Evolutionary conservation across 2,797 vertebrate genomes (phyloP).

Genomic region (Xiphophorus birchmanni): DNA sequence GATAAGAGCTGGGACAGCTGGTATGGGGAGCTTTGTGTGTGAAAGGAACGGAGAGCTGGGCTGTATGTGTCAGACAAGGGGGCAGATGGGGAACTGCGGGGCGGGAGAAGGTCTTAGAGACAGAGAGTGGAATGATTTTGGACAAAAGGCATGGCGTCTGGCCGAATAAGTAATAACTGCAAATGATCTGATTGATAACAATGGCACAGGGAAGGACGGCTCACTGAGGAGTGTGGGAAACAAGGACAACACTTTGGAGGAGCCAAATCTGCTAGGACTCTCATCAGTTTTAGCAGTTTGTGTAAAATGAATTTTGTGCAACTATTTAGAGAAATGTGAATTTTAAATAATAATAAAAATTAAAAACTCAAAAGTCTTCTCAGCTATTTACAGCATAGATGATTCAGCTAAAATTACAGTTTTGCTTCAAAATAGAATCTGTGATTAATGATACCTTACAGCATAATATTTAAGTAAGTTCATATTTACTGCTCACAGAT

Average conservation of each 20-base stretch:
- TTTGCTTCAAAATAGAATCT: slow-evolving; percentile 26
- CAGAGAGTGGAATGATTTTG: slow-evolving; percentile 71
- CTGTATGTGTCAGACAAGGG: slow-evolving; percentile 55
- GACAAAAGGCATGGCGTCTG: slow-evolving; percentile 78
- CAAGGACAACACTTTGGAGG: slow-evolving; percentile 47
- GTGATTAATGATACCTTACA: slow-evolving; percentile 30
- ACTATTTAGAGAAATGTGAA: slow-evolving; percentile 19
- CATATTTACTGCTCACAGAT: slow-evolving; percentile 55
- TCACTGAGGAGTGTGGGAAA: slow-evolving; percentile 67
- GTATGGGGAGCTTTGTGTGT: slow-evolving; percentile 56
- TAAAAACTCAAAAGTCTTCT: slow-evolving; percentile 10
- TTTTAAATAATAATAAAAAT: slow-evolving; percentile 7
- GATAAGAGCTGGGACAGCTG: slow-evolving; percentile 77
- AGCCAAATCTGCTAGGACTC: slow-evolving; percentile 70
- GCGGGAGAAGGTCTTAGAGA: slow-evolving; percentile 70
- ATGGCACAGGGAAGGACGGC: slow-evolving; percentile 75
- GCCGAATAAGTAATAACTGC: slow-evolving; percentile 77
- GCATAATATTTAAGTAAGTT: slow-evolving; percentile 40
- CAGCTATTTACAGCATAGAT: not conserved
- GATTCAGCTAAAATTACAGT: not conserved
- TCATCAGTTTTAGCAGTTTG: slow-evolving; percentile 62
- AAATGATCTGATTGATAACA: slow-evolving; percentile 79
- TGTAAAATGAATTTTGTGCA: slow-evolving; percentile 58
- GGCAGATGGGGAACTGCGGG: slow-evolving; percentile 76
- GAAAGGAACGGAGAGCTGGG: slow-evolving; percentile 26